Base-by-base conservation (phyloP, 2,113 vertebrate species). In the Notiomystis cincta region DNA sequence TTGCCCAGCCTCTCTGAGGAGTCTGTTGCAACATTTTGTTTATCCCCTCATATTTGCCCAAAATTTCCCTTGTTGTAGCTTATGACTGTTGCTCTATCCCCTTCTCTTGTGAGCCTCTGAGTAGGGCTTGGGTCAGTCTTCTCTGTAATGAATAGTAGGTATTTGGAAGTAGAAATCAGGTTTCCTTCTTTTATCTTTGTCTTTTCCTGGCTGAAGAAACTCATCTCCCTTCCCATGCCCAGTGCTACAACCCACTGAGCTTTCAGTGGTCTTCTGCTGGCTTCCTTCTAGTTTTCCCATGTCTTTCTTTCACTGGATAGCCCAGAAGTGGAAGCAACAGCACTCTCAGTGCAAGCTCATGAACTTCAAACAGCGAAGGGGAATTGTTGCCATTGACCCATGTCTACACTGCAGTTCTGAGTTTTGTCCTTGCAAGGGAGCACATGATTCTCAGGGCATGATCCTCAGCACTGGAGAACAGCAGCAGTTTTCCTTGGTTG, bases 371-470 rank as follows among this genome's bases (percentile, higher is more conserved):
- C 15, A 42, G 25, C 4, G 4, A 75, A 47, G 33, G 31, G 48
- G 30, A 40, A 37, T 69, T 1, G 0, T 17, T 92, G 56, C n/a
- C 57, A 21, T 44, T 71, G 61, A 61, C 11, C 7, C 1, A 2
- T 10, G 30, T 25, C n/a, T 54, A 12, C 1, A 0, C 23, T 61
- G 77, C 31, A 47, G 25, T 65, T 71, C 31, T 78, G 28, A n/a
- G 14, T 33, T 65, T 69, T 0, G 0, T 58, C 60, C 24, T 44
- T 48, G 25, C 7, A 11, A 69, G 33, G 31, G 7, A 48, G 15
- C 27, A 20, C 5, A 1, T 35, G 37, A 12, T 35, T 90, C 20
- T 54, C 7, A 10, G 16, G 33, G 22, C 1, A 7, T 23, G 31
- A 27, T 64, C 33, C 9, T 53, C n/a, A 64, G 44, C 6, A 14